These are phyloP conservation scores for Rhinoderma darwinii DNA, from an alignment of 2,113 vertebrate genomes.

Conservation along the genomic window DNA sequence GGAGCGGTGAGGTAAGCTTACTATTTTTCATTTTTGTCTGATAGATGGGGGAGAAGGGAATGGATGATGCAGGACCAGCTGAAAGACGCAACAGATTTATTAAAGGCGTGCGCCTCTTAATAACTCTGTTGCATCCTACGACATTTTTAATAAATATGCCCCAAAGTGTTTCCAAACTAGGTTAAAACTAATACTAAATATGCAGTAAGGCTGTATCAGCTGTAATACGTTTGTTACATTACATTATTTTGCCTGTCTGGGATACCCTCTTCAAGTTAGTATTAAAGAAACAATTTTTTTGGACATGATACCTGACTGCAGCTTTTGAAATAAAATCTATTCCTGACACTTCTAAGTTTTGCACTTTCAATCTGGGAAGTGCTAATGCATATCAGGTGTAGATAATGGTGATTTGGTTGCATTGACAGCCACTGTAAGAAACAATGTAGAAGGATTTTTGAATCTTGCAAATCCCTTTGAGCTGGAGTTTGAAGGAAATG, in stretches of 20 bases:
- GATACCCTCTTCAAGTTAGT: neutral
- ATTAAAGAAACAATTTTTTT: neutral
- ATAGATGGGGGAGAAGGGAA: too few relatives aligned
- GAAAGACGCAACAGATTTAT: too few relatives aligned
- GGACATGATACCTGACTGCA: neutral
- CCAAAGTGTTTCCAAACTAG: too few relatives aligned
- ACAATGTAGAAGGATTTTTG: neutral
- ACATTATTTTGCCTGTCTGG: neutral
- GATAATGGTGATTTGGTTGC: neutral
- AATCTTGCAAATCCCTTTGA: constrained; percentile 13
- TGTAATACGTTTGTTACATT: neutral
- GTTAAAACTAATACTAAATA: too few relatives aligned
- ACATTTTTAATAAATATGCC: too few relatives aligned
- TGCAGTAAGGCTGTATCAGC: neutral
- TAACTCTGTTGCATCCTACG: too few relatives aligned
- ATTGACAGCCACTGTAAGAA: constrained; percentile 8
- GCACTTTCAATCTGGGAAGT: constrained; percentile 9
- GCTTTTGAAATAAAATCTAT: constrained; percentile 10
- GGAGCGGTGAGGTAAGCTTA: too few relatives aligned
- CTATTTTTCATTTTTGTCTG: too few relatives aligned
- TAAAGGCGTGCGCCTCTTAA: too few relatives aligned
- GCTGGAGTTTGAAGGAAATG: neutral
- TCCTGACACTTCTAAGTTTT: constrained; percentile 16
- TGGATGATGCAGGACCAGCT: too few relatives aligned
- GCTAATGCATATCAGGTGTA: constrained; percentile 16